Evolutionary conservation across 2,888 invertebrate genomes (phyloP), one percentile per base, ranked within the genome.

Genomic region (Tillus elongatus): DNA sequence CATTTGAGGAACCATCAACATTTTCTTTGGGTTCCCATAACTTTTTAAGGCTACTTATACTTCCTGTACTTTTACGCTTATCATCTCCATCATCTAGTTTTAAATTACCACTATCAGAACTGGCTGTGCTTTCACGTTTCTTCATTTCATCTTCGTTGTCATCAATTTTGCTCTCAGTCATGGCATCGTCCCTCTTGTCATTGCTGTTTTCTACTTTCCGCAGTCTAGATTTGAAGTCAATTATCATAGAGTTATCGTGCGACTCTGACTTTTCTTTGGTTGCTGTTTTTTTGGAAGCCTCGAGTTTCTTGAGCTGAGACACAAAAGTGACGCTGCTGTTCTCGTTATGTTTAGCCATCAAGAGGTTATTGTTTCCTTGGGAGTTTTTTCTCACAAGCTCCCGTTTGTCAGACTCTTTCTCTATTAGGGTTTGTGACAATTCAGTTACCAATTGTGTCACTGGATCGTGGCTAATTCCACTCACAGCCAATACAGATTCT

Each of bases 11-110:
- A 32, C 47, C 51, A 45, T 67, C 67, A 31, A 57, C 53, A 2
- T 65, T 63, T 60, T 82, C 82, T 58, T 84, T 85, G 47, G 81
- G 82, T 66, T 92, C 92, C 92, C 92, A 92, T 44, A 92, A 69
- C 64, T 88, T 88, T 63, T 91, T 91, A 54, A 92, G 71, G 64
- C 88, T 91, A 61, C 82, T 89, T 57, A 92, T 92, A 67, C 89
- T 89, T 43, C 91, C 91, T 33, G 90, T 90, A 64, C 90, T 90
- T 48, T 87, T 82, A 9, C 91, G 74, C 62, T 90, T 91, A 60
- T 88, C 87, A 35, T 88, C 86, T 10, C 76, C 77, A 34, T 83
- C 84, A 4, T 73, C 77, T 15, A 62, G 56, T 50, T 64, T 64
- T 33, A 61, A 43, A 45, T 70, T 65, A 4, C 61, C 60, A 41